Percentiles rank a stretch among this genome's conserved stretches.
Evolutionary conservation across 1,140 invertebrate species (phyloP).

Genomic region (Drosophila simulans): DNA sequence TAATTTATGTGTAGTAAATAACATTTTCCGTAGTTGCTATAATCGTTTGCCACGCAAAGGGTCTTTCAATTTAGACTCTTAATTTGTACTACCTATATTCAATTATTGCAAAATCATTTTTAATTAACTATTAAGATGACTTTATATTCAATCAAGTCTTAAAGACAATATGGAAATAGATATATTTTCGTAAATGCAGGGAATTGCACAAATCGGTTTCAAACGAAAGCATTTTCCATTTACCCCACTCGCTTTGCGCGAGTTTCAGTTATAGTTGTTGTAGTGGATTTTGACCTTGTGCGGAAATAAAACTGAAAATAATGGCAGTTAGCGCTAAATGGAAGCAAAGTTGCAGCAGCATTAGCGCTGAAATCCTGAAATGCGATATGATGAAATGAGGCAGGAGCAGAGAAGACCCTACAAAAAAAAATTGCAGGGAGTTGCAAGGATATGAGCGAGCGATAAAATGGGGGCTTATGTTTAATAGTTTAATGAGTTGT

Average conservation of each 20-base stretch:
- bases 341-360: constrained; percentile 62
- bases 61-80: neutral
- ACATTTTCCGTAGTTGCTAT: constrained; percentile 57
- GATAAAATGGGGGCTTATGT: constrained; percentile 37
- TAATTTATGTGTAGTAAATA: constrained; percentile 79
- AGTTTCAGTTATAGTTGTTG: constrained; percentile 28
- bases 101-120: too few relatives aligned
- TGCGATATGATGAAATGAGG: constrained; percentile 58
- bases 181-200: neutral
- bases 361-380: constrained; percentile 54
- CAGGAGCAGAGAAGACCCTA: constrained; percentile 21
- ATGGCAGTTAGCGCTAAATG: constrained; percentile 70
- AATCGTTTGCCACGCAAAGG: neutral
- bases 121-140: too few relatives aligned
- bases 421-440: constrained; percentile 3
- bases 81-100: neutral
- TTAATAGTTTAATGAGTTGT: constrained; percentile 45
- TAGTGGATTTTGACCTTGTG: constrained; percentile 59
- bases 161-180: too few relatives aligned
- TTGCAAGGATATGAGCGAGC: constrained; percentile 21
- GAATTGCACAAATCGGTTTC: neutral
- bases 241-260: constrained; percentile 20
- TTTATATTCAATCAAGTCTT: too few relatives aligned
- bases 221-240: constrained; percentile 25
- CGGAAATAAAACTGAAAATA: constrained; percentile 67